These are phyloP conservation scores for Virgularia gustaviana DNA, from an alignment of 92 coral and sea anemone species.

Conservation along the genomic window DNA sequence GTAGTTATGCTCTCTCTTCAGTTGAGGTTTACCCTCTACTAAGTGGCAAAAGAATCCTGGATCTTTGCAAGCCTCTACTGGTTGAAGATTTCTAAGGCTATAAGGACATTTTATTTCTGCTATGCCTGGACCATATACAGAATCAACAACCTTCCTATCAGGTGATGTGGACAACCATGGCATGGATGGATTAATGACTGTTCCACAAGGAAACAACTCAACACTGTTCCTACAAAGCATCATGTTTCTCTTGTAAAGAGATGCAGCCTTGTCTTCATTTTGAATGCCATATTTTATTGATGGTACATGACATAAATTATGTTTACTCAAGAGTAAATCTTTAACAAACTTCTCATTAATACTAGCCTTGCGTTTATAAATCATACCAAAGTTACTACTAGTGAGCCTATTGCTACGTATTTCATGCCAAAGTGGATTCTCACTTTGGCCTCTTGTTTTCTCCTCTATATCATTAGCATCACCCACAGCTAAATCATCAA, in stretches of 20 bases:
- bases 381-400: slow-evolving; percentile 36
- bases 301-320: slow-evolving; percentile 48
- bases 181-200: slow-evolving; percentile 51
- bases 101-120: slow-evolving; percentile 59
- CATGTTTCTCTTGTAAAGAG: slow-evolving; percentile 55
- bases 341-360: slow-evolving; percentile 15
- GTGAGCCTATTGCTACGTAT: slow-evolving; percentile 36
- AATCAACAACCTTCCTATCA: slow-evolving; percentile 67
- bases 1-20: slow-evolving; percentile 45
- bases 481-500: not conserved
- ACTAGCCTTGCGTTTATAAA: not conserved
- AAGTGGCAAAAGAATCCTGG: slow-evolving; percentile 43
- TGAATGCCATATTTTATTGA: slow-evolving; percentile 58
- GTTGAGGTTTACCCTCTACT: slow-evolving; percentile 52
- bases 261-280: slow-evolving; percentile 52
- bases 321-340: not conserved
- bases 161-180: slow-evolving; percentile 63
- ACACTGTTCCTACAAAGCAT: slow-evolving; percentile 35
- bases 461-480: not conserved
- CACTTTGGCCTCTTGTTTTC: not conserved
- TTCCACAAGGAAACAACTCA: slow-evolving; percentile 39
- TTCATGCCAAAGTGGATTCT: slow-evolving; percentile 26
- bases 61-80: slow-evolving; percentile 54
- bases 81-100: slow-evolving; percentile 40
- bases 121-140: slow-evolving; percentile 57